A percentile compares a stretch with the other conserved stretches of the same genome.
phyloP scores from a whole-genome alignment of 2,113 vertebrate species.

The Sorex araneus region DNA sequence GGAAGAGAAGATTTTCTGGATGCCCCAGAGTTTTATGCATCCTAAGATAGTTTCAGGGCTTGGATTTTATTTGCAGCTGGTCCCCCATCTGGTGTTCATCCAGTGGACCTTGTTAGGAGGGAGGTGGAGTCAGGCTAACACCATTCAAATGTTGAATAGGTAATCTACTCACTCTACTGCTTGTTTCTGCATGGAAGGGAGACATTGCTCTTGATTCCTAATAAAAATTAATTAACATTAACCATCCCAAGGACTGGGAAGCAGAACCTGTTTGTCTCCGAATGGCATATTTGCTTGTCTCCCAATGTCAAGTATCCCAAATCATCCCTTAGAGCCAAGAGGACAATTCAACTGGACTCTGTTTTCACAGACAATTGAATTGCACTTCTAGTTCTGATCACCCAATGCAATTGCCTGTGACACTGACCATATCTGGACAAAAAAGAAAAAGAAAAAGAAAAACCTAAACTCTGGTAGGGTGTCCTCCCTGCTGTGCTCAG shows the following conservation, averaged over 20 bases:
- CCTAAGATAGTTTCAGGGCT: not conserved
- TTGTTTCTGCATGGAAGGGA: not conserved
- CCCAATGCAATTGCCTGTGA: not conserved
- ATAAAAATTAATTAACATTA: not conserved
- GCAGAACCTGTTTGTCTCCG: no score
- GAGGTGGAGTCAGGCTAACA: not conserved
- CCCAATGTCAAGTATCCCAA: not conserved
- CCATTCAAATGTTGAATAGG: not conserved
- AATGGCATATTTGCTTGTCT: not conserved
- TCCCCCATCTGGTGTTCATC: not conserved
- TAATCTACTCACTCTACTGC: not conserved
- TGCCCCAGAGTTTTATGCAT: not conserved
- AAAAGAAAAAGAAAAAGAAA: not conserved
- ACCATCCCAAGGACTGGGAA: not conserved
- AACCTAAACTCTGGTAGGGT: not conserved
- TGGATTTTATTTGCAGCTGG: not conserved
- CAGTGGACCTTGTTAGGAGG: not conserved
- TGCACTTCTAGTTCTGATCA: slow-evolving; percentile 24
- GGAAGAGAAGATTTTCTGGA: not conserved
- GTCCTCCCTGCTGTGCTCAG: not conserved
- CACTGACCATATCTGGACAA: not conserved
- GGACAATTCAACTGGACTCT: not conserved
- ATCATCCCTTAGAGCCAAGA: not conserved
- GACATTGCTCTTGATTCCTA: not conserved
- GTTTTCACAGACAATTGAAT: slow-evolving; percentile 51